These are phyloP conservation scores for Prunella strophiata DNA, from an alignment of 2,797 vertebrate genomes.

Conservation along the genomic window DNA sequence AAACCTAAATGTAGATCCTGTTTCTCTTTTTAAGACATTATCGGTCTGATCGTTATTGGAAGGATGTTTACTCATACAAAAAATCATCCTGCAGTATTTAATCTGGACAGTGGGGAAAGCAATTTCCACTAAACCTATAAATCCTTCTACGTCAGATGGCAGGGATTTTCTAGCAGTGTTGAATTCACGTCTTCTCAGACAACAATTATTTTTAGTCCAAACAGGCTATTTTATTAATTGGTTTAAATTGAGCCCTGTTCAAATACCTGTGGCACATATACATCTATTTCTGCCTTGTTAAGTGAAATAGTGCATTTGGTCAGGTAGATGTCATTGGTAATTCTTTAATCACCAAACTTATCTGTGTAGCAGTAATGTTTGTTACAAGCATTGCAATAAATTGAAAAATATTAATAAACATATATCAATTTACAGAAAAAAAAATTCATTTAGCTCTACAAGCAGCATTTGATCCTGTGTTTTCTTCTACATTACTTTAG, in stretches of 20 bases:
- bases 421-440: neutral
- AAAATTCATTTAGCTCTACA: neutral
- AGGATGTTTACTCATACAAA: conserved; percentile 78
- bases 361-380: neutral
- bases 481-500: neutral
- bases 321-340: neutral
- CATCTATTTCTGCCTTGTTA: neutral
- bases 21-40: conserved; percentile 77
- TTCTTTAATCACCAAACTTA: neutral
- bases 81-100: conserved; percentile 80
- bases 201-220: conserved; percentile 65
- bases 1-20: conserved; percentile 51
- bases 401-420: neutral
- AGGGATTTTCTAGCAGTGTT: conserved; percentile 82
- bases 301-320: neutral
- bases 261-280: neutral
- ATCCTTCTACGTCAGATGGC: conserved; percentile 88
- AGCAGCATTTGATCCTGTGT: neutral
- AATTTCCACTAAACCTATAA: conserved; percentile 88
- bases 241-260: conserved; percentile 49
- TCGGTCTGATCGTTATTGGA: conserved; percentile 72
- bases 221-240: conserved; percentile 65
- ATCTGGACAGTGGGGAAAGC: conserved; percentile 85
- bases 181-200: conserved; percentile 67
- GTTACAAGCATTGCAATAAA: neutral